These are phyloP conservation scores for Zelleria hepariella DNA, from an alignment of 2,888 invertebrate species.

Conservation along the genomic window DNA sequence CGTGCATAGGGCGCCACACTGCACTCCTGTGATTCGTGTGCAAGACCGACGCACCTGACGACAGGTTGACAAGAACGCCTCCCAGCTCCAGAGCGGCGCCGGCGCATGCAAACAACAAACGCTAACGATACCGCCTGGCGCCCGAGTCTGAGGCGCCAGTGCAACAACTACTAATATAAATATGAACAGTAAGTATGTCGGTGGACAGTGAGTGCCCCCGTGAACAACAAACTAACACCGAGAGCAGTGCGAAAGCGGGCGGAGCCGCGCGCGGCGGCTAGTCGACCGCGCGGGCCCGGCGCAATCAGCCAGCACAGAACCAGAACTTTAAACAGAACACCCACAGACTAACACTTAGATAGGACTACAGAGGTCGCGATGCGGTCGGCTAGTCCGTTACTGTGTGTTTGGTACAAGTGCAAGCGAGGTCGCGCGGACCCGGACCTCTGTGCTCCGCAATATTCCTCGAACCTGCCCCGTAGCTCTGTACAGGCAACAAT, in stretches of 20 bases:
- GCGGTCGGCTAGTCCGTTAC: neutral
- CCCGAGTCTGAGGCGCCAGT: neutral
- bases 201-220: neutral
- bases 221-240: neutral
- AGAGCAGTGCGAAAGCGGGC: neutral
- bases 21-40: no score
- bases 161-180: neutral
- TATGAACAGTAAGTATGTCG: neutral
- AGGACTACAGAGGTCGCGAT: neutral
- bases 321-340: neutral
- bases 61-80: no score
- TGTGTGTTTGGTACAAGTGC: neutral
- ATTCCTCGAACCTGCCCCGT: slow-evolving; percentile 38
- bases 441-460: slow-evolving; percentile 39
- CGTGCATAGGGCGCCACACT: no score
- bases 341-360: neutral
- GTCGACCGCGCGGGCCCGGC: neutral
- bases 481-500: slow-evolving; percentile 33
- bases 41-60: no score
- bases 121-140: neutral
- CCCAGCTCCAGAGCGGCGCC: neutral
- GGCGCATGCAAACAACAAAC: neutral
- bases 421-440: slow-evolving; percentile 9
- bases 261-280: neutral
- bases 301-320: neutral